These are phyloP conservation scores for Tuta absoluta DNA, from an alignment of 2,888 invertebrate genomes.

Conservation along the genomic window DNA sequence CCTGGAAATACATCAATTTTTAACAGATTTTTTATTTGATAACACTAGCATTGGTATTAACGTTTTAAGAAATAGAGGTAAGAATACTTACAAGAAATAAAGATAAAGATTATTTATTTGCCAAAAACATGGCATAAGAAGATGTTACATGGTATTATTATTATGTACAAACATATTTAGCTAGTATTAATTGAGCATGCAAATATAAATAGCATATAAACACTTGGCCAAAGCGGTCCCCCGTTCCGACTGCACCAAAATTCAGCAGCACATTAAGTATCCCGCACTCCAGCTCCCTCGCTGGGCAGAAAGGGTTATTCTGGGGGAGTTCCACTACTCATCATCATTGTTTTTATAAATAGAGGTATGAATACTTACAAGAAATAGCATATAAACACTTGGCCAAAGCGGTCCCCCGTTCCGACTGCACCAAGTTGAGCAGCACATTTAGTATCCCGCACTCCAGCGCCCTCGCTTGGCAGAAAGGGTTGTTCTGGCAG, in stretches of 20 bases:
- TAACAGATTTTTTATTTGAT: too few species aligned
- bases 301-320: conserved; percentile 89
- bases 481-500: conserved; percentile 89
- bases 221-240: conserved; percentile 84
- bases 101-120: too few species aligned
- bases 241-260: conserved; percentile 80
- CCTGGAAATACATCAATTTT: too few species aligned
- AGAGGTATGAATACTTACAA: conserved; percentile 79
- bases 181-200: too few species aligned
- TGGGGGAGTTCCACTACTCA: conserved; percentile 84
- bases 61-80: neutral
- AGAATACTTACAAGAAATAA: conserved; percentile 85
- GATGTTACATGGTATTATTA: too few species aligned
- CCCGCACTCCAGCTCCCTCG: conserved; percentile 83
- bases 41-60: neutral
- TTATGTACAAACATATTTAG: neutral
- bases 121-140: too few species aligned
- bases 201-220: conserved; percentile 89
- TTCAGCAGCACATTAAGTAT: conserved; percentile 83
- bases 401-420: conserved; percentile 80
- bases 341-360: neutral
- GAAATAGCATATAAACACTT: conserved; percentile 91
- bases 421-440: conserved; percentile 80
- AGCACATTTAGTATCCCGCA: conserved; percentile 84
- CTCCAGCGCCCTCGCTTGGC: conserved; percentile 87